Conservation (phyloP, 1,140 invertebrate species). For the Musca domestica region DNA sequence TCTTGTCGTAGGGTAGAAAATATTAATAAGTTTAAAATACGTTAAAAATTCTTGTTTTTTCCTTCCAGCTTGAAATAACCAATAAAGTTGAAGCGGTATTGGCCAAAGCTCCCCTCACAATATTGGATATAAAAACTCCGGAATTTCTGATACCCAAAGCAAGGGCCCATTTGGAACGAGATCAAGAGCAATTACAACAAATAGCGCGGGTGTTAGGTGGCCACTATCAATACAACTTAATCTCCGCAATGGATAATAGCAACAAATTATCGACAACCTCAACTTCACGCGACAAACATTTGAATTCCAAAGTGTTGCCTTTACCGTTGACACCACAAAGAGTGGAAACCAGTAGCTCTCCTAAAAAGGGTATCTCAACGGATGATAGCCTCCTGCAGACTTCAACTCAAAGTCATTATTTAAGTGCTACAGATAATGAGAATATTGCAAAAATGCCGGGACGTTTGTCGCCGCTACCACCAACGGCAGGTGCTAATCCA, state of each 20-base stretch:
- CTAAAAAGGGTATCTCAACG: not conserved
- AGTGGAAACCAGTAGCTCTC: not conserved
- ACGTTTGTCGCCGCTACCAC: slow-evolving; percentile 40
- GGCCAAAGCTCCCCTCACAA: slow-evolving; percentile 67
- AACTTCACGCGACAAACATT: not conserved
- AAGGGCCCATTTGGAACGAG: slow-evolving; percentile 33
- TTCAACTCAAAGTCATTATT: slow-evolving; percentile 2
- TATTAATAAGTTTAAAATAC: too few species aligned
- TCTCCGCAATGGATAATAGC: slow-evolving; percentile 29
- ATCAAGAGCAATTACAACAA: not conserved
- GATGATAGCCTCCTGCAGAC: not conserved
- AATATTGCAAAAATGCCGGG: slow-evolving; percentile 29
- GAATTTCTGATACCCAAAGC: slow-evolving; percentile 49
- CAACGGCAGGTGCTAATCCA: slow-evolving; percentile 27
- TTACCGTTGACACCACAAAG: not conserved
- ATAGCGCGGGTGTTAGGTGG: slow-evolving; percentile 22
- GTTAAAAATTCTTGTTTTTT: not conserved
- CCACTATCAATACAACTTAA: slow-evolving; percentile 44
- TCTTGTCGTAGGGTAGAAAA: too few species aligned
- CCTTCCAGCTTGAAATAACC: slow-evolving; percentile 66
- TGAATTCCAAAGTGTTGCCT: not conserved
- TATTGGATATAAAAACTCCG: slow-evolving; percentile 68
- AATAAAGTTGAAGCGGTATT: slow-evolving; percentile 66
- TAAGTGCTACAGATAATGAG: slow-evolving; percentile 40
- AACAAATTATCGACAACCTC: not conserved